phyloP scores from a whole-genome alignment of 2,888 invertebrate genomes.

The Cheilosia vulpina region DNA sequence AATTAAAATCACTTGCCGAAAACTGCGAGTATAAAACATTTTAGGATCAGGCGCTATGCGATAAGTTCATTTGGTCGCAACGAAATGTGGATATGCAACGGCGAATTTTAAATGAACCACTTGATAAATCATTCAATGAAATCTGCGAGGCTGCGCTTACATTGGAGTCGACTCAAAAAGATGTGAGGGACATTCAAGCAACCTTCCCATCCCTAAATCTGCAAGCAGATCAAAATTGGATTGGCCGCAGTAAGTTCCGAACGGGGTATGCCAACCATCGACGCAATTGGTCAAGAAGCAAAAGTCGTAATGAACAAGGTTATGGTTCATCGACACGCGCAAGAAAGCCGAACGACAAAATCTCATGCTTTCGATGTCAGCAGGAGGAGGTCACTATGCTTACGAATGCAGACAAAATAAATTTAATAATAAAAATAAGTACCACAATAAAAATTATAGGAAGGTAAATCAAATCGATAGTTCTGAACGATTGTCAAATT shows the following conservation, averaged over 20 bases:
- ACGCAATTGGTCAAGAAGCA: too few species aligned
- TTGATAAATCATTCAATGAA: neutral
- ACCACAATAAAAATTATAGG: constrained; percentile 16
- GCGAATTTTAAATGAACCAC: constrained; percentile 11
- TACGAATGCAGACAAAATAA: too few species aligned
- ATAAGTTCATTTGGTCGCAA: constrained; percentile 26
- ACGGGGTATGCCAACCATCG: neutral
- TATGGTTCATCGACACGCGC: too few species aligned
- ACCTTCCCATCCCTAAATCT: neutral
- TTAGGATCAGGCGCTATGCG: neutral
- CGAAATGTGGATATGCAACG: constrained; percentile 21
- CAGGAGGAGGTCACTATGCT: too few species aligned
- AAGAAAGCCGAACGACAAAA: too few species aligned
- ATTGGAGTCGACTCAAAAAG: constrained; percentile 25
- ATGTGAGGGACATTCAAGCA: constrained; percentile 25
- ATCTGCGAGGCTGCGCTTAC: neutral
- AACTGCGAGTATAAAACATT: too few species aligned
- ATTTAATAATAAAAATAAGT: neutral
- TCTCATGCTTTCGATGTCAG: too few species aligned
- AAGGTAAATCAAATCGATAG: constrained; percentile 19
- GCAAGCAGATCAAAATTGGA: constrained; percentile 16
- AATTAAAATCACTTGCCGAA: too few species aligned
- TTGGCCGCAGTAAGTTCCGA: constrained; percentile 12
- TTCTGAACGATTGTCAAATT: constrained; percentile 24
- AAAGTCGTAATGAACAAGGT: too few species aligned